Conservation (phyloP, 2,888 invertebrate genomes). For the Coleophora deauratella region DNA sequence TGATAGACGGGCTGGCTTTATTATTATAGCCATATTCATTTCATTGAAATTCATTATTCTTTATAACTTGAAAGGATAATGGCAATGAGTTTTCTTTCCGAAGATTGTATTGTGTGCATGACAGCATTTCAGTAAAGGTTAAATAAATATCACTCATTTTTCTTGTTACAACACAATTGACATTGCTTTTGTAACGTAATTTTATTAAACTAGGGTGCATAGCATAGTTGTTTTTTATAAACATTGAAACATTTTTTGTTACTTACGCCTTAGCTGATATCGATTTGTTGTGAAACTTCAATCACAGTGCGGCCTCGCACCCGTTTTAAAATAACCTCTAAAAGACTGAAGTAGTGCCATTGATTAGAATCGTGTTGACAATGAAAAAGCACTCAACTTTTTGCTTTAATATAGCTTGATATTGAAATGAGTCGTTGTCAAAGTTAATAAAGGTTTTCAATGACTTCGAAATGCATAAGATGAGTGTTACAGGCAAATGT, state of each 20-base stretch:
- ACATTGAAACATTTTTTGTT: background rate
- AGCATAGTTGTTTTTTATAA: background rate
- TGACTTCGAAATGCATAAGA: slow-evolving; percentile 30
- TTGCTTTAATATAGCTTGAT: too few species aligned
- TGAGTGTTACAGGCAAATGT: slow-evolving; percentile 49
- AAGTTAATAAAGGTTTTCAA: too few species aligned
- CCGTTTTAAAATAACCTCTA: slow-evolving; percentile 27
- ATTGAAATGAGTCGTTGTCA: too few species aligned
- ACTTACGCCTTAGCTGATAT: too few species aligned
- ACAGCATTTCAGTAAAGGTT: background rate
- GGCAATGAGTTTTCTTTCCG: too few species aligned
- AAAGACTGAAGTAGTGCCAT: slow-evolving; percentile 14
- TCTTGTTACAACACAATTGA: background rate
- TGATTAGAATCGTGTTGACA: too few species aligned
- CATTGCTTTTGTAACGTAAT: background rate
- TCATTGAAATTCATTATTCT: too few species aligned
- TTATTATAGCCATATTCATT: too few species aligned
- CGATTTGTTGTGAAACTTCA: slow-evolving; percentile 5
- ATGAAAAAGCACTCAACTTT: too few species aligned
- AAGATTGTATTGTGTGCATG: background rate
- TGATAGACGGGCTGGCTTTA: too few species aligned
- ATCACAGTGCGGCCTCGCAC: slow-evolving; percentile 32
- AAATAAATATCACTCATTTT: background rate
- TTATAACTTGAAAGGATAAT: too few species aligned
- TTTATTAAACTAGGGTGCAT: background rate